These are phyloP conservation scores for Myripristis murdjan DNA, from an alignment of 2,797 vertebrate species.

Conservation along the genomic window DNA sequence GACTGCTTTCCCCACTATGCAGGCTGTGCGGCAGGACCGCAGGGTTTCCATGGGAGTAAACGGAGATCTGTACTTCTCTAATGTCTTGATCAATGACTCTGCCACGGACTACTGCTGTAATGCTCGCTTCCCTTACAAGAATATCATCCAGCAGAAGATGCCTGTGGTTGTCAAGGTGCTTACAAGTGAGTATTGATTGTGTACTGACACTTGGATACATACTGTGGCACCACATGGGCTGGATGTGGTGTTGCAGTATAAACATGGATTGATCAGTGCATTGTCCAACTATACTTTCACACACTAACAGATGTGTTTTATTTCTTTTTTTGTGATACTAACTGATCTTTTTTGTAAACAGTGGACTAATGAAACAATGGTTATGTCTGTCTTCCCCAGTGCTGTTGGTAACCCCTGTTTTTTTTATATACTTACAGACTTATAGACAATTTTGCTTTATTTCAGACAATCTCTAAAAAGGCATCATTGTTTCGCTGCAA, in stretches of 20 bases:
- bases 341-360: background rate
- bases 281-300: background rate
- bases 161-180: slow-evolving; percentile 95
- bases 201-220: background rate
- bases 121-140: slow-evolving; percentile 94
- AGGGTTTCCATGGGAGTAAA: slow-evolving; percentile 96
- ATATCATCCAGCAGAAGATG: slow-evolving; percentile 98
- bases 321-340: background rate
- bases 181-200: slow-evolving; percentile 89
- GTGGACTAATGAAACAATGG: background rate
- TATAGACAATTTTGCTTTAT: slow-evolving; percentile 84
- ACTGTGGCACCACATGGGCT: background rate
- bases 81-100: slow-evolving; percentile 92
- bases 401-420: slow-evolving; percentile 12
- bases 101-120: slow-evolving; percentile 95
- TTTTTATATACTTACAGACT: slow-evolving; percentile 21
- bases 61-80: slow-evolving; percentile 96
- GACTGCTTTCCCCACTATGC: slow-evolving; percentile 89
- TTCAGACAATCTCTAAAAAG: slow-evolving; percentile 87
- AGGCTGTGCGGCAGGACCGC: slow-evolving; percentile 93
- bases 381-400: slow-evolving; percentile 35
- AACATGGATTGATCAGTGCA: background rate
- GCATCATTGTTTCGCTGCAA: slow-evolving; percentile 74
- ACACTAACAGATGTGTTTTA: background rate
- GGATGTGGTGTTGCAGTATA: background rate